Conservation (phyloP, 2,888 invertebrate species). For the Notodonta dromedarius region DNA sequence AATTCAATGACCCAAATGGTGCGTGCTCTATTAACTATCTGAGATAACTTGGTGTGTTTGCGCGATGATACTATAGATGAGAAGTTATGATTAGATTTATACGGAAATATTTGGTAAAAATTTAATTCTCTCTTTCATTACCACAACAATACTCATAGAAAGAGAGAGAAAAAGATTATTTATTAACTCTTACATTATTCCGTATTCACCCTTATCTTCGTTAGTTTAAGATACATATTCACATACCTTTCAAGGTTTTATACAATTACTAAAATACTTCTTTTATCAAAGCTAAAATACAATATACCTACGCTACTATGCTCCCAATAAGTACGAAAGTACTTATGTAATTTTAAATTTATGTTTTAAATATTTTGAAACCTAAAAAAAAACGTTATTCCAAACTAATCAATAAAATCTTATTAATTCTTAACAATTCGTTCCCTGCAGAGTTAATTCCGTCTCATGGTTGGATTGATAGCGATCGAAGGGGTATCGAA, state of each 20-base stretch:
- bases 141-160: too few species aligned
- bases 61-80: constrained; percentile 9
- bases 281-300: too few species aligned
- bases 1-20: constrained; percentile 27
- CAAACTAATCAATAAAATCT: constrained; percentile 9
- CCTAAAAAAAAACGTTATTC: constrained; percentile 20
- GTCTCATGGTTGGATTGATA: constrained; percentile 12
- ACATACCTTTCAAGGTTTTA: too few species aligned
- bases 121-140: too few species aligned
- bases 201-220: too few species aligned
- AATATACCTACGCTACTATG: too few species aligned
- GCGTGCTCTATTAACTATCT: constrained; percentile 30
- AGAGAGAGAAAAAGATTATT: too few species aligned
- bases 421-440: constrained; percentile 13
- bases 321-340: too few species aligned
- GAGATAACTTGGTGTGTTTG: constrained; percentile 26
- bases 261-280: too few species aligned
- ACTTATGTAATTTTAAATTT: not conserved
- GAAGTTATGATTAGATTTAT: not conserved
- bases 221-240: too few species aligned
- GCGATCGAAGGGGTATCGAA: not conserved
- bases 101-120: not conserved
- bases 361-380: not conserved
- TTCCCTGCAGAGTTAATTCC: constrained; percentile 12
- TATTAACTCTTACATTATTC: too few species aligned